Conservation (phyloP, 2,888 invertebrate genomes). For the Iphiclides podalirius region DNA sequence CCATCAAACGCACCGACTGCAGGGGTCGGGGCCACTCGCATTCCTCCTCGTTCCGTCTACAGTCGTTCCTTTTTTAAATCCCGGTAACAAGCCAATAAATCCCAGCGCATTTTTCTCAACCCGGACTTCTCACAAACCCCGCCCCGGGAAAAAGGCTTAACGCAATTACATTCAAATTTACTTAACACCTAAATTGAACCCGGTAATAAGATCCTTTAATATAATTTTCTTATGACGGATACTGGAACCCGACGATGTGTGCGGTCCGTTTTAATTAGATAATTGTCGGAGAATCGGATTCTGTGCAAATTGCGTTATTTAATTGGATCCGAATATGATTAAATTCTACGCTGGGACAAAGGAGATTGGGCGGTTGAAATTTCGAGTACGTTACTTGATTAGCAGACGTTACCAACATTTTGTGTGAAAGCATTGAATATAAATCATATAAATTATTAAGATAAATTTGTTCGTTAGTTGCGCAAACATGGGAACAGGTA, state of each 20-base stretch:
- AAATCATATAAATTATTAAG: slow-evolving; percentile 48
- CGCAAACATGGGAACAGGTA: slow-evolving; percentile 64
- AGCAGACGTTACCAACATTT: slow-evolving; percentile 29
- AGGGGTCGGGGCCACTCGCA: slow-evolving; percentile 45
- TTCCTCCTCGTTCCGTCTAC: slow-evolving; percentile 60
- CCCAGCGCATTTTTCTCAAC: slow-evolving; percentile 69
- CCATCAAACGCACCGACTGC: slow-evolving; percentile 56
- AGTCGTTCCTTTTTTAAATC: slow-evolving; percentile 71
- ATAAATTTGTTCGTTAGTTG: slow-evolving; percentile 66
- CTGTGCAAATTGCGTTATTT: slow-evolving; percentile 61
- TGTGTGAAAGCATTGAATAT: slow-evolving; percentile 19
- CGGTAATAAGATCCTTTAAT: slow-evolving; percentile 70
- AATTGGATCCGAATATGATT: slow-evolving; percentile 63
- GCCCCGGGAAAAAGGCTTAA: slow-evolving; percentile 67
- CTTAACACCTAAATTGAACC: slow-evolving; percentile 77
- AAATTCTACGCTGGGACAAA: slow-evolving; percentile 48
- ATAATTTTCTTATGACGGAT: slow-evolving; percentile 65
- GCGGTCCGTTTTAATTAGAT: slow-evolving; percentile 69
- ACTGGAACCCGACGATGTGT: slow-evolving; percentile 37
- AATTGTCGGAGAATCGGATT: slow-evolving; percentile 61
- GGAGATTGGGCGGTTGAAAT: slow-evolving; percentile 33
- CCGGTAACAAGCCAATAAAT: slow-evolving; percentile 80
- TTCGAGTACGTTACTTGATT: slow-evolving; percentile 46
- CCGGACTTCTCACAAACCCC: slow-evolving; percentile 39
- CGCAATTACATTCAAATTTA: slow-evolving; percentile 79